These are phyloP conservation scores for Saturnia pavonia DNA, from an alignment of 2,888 invertebrate genomes.

Conservation along the genomic window DNA sequence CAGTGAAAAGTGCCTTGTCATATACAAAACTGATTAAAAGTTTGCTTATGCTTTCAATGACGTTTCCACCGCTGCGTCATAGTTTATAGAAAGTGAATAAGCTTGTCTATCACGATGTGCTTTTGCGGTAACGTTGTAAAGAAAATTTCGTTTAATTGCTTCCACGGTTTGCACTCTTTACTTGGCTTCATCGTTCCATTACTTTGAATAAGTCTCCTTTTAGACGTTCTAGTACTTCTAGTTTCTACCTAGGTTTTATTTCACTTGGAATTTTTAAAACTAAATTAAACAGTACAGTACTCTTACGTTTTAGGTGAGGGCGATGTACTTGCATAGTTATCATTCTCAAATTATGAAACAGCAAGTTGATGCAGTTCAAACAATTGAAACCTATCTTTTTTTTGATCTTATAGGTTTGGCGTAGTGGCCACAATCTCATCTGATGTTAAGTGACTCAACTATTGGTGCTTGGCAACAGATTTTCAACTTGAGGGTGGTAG, in stretches of 20 bases:
- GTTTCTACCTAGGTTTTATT: constrained; percentile 4
- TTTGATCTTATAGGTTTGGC: too few relatives aligned
- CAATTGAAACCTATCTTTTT: too few relatives aligned
- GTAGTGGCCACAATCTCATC: too few relatives aligned
- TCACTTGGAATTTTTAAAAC: not conserved
- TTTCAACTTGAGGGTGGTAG: too few relatives aligned
- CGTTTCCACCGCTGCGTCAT: not conserved
- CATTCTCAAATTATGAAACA: not conserved
- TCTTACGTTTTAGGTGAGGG: not conserved
- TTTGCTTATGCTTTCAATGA: not conserved
- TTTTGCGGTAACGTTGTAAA: constrained; percentile 2
- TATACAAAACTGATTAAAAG: not conserved
- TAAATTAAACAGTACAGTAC: constrained; percentile 1
- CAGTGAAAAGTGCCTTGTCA: not conserved
- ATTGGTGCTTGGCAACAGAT: too few relatives aligned
- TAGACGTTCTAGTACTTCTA: constrained; percentile 1
- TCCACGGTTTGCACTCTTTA: constrained; percentile 5
- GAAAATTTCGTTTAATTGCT: constrained; percentile 14
- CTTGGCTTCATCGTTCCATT: not conserved
- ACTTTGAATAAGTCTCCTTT: constrained; percentile 5
- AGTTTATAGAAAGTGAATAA: not conserved
- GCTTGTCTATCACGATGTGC: not conserved
- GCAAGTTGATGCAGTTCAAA: too few relatives aligned
- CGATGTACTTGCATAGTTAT: not conserved
- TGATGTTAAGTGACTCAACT: too few relatives aligned